These are phyloP conservation scores for Amphipyra berbera DNA, from an alignment of 2,888 invertebrate genomes.

Conservation along the genomic window DNA sequence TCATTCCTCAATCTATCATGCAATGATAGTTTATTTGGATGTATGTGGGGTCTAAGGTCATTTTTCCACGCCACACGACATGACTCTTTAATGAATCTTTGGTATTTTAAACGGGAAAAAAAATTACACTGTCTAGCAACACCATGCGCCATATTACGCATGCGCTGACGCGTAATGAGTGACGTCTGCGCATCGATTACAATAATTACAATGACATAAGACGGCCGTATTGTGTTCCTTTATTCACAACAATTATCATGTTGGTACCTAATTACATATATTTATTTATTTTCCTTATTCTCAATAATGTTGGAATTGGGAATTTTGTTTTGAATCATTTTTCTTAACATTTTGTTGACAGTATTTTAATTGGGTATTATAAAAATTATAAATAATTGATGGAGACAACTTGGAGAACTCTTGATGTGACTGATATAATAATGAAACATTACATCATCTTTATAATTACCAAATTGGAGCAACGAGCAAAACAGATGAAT, in stretches of 20 bases:
- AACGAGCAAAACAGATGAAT: conserved; percentile 24
- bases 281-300: conserved; percentile 20
- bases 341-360: no score
- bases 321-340: conserved; percentile 3
- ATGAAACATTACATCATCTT: no score
- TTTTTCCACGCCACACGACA: no score
- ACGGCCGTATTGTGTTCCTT: conserved; percentile 10
- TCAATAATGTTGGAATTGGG: neutral
- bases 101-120: neutral
- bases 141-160: conserved; percentile 15
- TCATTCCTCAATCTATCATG: no score
- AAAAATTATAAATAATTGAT: neutral
- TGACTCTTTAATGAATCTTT: no score
- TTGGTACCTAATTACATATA: no score
- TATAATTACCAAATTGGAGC: neutral
- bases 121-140: conserved; percentile 2
- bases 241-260: conserved; percentile 4
- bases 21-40: no score
- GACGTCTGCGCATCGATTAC: conserved; percentile 33
- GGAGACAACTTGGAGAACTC: no score
- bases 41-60: no score
- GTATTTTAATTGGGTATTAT: no score
- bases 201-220: conserved; percentile 22
- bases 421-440: no score
- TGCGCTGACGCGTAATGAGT: conserved; percentile 6